Evolutionary conservation across 1,140 invertebrate species (phyloP).

Genomic region (Holcopasites calliopsidis): DNA sequence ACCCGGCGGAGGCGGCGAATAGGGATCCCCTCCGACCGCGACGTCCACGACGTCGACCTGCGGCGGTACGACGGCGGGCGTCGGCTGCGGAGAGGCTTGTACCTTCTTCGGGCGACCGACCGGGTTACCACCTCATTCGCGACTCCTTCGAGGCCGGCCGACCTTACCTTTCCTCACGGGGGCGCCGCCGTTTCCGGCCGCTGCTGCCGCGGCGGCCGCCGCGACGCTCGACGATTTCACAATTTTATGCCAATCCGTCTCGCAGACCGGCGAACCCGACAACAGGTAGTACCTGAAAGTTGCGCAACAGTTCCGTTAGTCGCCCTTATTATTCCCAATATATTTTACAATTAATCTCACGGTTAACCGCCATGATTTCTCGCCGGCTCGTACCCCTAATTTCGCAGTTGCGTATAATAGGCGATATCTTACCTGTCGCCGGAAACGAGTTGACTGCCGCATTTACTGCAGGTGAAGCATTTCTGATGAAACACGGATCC

Average conservation of each 20-base stretch:
- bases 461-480: constrained; percentile 96
- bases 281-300: constrained; percentile 88
- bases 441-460: constrained; percentile 89
- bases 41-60: constrained; percentile 74
- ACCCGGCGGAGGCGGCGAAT: constrained; percentile 79
- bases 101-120: constrained; percentile 79
- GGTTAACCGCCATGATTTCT: too few relatives aligned
- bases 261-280: constrained; percentile 91
- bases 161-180: constrained; percentile 91
- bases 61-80: constrained; percentile 58
- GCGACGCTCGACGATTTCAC: constrained; percentile 83
- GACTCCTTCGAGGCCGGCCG: constrained; percentile 83
- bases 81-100: constrained; percentile 71
- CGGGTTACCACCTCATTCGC: constrained; percentile 84
- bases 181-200: constrained; percentile 80
- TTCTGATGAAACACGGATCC: constrained; percentile 92
- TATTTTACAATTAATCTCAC: too few relatives aligned
- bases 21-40: constrained; percentile 73
- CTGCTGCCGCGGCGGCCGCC: constrained; percentile 79
- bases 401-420: too few relatives aligned
- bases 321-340: too few relatives aligned
- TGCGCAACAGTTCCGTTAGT: neutral
- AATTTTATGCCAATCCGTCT: constrained; percentile 95
- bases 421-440: constrained; percentile 91
- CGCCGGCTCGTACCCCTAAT: too few relatives aligned